A percentile compares a stretch with the other conserved stretches of the same genome.
Evolutionary conservation across 2,888 invertebrate genomes (phyloP).

Genomic region (Netelia inedita): DNA sequence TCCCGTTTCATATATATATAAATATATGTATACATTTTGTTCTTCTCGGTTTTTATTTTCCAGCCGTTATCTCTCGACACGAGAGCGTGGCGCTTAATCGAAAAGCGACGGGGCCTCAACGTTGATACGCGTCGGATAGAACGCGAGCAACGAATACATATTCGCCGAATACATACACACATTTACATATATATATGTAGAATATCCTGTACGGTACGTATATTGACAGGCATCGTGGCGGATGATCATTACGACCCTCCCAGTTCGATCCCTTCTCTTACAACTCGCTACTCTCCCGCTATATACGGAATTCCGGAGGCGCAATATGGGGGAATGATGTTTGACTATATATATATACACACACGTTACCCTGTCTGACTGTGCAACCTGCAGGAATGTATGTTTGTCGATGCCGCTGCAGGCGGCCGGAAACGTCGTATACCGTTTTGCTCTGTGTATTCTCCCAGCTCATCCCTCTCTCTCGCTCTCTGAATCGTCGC

Average conservation of each 20-base stretch:
- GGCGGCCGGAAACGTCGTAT: constrained; percentile 52
- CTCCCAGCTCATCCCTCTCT: not conserved
- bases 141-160: constrained; percentile 48
- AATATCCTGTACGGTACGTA: constrained; percentile 36
- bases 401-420: constrained; percentile 53
- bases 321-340: constrained; percentile 31
- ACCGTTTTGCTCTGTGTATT: constrained; percentile 30
- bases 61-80: constrained; percentile 65
- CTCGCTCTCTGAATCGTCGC: constrained; percentile 32
- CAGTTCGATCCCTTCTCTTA: constrained; percentile 46
- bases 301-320: constrained; percentile 47
- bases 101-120: constrained; percentile 69
- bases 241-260: constrained; percentile 75
- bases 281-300: constrained; percentile 6
- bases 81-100: constrained; percentile 76
- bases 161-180: constrained; percentile 4
- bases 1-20: constrained; percentile 44
- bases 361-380: constrained; percentile 24
- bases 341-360: constrained; percentile 29
- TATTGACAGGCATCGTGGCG: constrained; percentile 78
- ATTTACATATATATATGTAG: constrained; percentile 14
- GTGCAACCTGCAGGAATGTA: constrained; percentile 34
- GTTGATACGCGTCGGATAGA: constrained; percentile 68
- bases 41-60: constrained; percentile 51
- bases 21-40: constrained; percentile 40